Conservation (phyloP, 2,113 vertebrate species). For the Microtus richardsoni region DNA sequence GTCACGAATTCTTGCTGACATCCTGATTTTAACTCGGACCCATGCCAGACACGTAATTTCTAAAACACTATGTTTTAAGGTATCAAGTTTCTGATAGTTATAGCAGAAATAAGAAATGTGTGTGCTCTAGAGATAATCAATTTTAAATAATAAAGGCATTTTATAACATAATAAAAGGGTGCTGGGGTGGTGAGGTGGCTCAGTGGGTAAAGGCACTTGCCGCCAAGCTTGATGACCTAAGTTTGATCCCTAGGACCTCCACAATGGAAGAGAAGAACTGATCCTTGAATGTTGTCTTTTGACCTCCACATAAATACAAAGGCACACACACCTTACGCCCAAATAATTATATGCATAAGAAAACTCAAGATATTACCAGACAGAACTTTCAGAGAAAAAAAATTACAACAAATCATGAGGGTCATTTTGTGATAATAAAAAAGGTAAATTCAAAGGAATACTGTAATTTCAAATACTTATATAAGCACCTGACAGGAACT, state of each 20-base stretch:
- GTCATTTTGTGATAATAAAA: slow-evolving; percentile 22
- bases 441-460: not conserved
- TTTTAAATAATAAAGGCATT: not conserved
- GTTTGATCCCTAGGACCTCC: not conserved
- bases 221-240: not conserved
- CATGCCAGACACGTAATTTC: not conserved
- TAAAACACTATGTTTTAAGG: slow-evolving; percentile 32
- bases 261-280: not conserved
- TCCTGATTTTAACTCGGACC: not conserved
- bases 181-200: not conserved
- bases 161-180: not conserved
- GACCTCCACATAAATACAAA: not conserved
- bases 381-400: slow-evolving; percentile 44
- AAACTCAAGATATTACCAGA: not conserved
- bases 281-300: not conserved
- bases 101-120: not conserved
- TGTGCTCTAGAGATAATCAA: not conserved
- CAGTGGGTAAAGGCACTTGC: not conserved
- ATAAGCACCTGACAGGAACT: not conserved
- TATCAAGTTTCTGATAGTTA: not conserved
- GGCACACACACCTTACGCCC: not conserved
- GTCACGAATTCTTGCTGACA: not conserved
- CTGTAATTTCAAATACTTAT: not conserved
- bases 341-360: not conserved
- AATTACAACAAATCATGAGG: not conserved